Evolutionary conservation across 2,888 invertebrate species (phyloP), one percentile per base, ranked within the genome.

Genomic region (Meteorus cinctellus): DNA sequence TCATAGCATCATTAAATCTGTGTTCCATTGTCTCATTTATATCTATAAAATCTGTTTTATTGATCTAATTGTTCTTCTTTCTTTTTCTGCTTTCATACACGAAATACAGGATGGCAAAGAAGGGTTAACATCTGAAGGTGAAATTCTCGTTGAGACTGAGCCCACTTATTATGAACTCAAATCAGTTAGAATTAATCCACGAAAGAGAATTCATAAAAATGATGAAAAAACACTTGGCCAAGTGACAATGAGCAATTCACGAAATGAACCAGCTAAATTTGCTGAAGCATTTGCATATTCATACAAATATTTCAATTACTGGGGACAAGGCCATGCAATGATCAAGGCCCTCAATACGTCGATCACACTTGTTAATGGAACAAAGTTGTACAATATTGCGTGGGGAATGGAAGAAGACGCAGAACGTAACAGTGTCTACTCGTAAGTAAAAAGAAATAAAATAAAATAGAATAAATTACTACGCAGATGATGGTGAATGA

Each of bases 101-200:
- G 1, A 29, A 41, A 62, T 72, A 4, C 74, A 89, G 88, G 79
- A 85, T 59, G 86, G 84, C 1, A 77, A 77, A 3, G 85, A 87
- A 67, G 84, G 82, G 8, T 81, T 82, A 1, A 83, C 83, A 1
- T 82, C 84, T 6, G 69, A 74, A 67, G 96, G 96, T 0, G 95
- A 96, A 86, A 92, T 97, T 69, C 90, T 97, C 34, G 92, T 95
- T 8, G 96, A 96, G 90, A 93, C 94, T 0, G 96, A 96, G 88
- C 96, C 96, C 0, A 91, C 92, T 48, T 91, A 92, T 75, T 97
- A 97, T 87, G 95, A 95, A 87, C 89, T 96, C 82, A 93, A 92
- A 74, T 91, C 92, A 75, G 92, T 95, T n/a, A 92, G 92, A 81
- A 90, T 94, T 81, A 92, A 93, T 81, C 88, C 90, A 59, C 92